These are phyloP conservation scores for Rafetus swinhoei DNA, from an alignment of 2,113 vertebrate genomes.

Conservation along the genomic window DNA sequence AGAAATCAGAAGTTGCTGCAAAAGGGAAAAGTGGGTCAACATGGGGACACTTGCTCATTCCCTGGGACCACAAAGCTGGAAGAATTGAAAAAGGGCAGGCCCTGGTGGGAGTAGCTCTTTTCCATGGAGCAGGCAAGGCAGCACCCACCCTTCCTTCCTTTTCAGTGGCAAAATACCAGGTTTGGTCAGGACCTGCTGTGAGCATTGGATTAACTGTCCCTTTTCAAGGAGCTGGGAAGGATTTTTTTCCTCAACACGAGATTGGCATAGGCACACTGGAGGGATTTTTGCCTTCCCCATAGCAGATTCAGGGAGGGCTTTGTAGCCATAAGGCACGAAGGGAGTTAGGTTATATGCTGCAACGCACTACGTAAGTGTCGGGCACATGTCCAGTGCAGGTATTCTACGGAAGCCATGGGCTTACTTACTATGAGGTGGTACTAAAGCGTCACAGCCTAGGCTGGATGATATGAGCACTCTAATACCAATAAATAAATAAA, in stretches of 20 bases:
- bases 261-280: not conserved
- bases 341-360: not conserved
- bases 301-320: not conserved
- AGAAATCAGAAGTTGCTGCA: not conserved
- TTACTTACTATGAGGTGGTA: not conserved
- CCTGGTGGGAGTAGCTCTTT: no score
- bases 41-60: not conserved
- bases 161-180: no score
- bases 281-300: not conserved
- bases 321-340: not conserved
- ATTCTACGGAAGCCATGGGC: not conserved
- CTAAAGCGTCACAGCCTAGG: not conserved
- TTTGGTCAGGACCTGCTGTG: not conserved
- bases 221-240: not conserved
- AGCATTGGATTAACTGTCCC: not conserved
- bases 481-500: fast-evolving
- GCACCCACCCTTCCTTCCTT: no score
- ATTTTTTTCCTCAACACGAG: not conserved
- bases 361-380: not conserved
- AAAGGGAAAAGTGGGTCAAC: not conserved
- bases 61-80: not conserved
- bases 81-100: not conserved
- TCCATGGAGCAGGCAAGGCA: no score
- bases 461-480: not conserved
- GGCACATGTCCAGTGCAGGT: not conserved